Evolutionary conservation across 1,140 invertebrate genomes (phyloP), one percentile per base, ranked within the genome.

Genomic region (Probaryconus sp.): DNA sequence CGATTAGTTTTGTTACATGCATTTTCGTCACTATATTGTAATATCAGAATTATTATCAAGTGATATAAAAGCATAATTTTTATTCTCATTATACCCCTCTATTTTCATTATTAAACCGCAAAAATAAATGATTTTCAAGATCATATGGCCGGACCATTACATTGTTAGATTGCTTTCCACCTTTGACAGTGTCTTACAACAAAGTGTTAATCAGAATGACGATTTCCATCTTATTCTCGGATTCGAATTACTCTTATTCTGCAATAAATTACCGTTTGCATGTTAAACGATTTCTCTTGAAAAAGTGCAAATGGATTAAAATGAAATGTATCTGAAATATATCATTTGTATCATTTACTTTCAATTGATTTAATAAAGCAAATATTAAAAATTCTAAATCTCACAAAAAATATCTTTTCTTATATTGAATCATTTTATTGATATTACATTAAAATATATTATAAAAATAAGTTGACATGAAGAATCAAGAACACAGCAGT

Each of bases 141-240:
- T 56, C 45, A 61, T 70, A 71, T 81, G 80, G 81, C 79, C 81
- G 81, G 81, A 83, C 77, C 73, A 67, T 81, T 79, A 78, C 65
- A 78, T 77, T 73, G 75, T 76, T 73, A 73, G 61, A 77, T 80
- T 58, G 69, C 64, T 68, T 70, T 74, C 47, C 61, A 53, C 51
- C 60, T 58, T 30, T 17, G 31, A 31, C 21, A 58, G 24, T 65
- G 55, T 71, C 45, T 53, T 55, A 47, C 31, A 50, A 58, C 58
- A 50, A 58, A 42, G 30, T 58, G 26, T 58, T 56, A 43, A 58
- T 24, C 35, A 21, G 26, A 60, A 60, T 13, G 35, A 48, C 33
- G 14, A 63, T 35, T 30, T 43, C 2, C 9, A 64, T 51, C 31
- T 60, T 51, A 65, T 61, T 67, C 55, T 55, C 30, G 61, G 53